Base-by-base conservation (phyloP, 1,140 invertebrate genomes). In the Drosophila tropicalis region DNA sequence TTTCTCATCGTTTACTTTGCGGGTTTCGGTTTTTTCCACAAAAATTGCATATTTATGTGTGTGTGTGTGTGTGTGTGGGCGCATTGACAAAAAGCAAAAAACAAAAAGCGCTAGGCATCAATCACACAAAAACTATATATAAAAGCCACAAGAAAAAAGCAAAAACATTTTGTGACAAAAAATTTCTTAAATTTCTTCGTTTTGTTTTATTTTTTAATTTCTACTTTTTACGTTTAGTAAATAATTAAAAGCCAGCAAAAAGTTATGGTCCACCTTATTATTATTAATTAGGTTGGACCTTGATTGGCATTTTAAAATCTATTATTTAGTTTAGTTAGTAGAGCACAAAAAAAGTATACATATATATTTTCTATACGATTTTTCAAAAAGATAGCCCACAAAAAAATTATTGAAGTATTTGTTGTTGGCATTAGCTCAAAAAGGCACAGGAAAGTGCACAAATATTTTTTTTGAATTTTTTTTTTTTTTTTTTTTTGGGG, bases 121-220 rank as follows among this genome's bases (percentile, higher is more conserved):
- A 39, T 39, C 36, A 39, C 3, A 75, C 71, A 65, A 72, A 72
- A 25, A n/a, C n/a, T n/a, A n/a, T n/a, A n/a, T 3, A 29, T 29
- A 29, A 5, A 85, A 84, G 81, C 83, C 70, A 75, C 79, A 79
- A 86, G 82, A 79, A 82, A 86, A 86, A 76, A 56, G 78, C 36
- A 69, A 74, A 76, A 76, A 76, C 63, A 64, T 41, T 39, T 68
- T 77, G 74, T 66, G 61, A 64, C 74, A 78, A 76, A 76, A 69
- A 64, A 39, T 60, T 64, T 58, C 5, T 29, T 60, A 69, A 69
- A n/a, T n/a, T 63, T 66, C 66, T 62, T 70, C 54, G 58, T 54
- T 81, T 65, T 25, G 5, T 0, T 25, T 25, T 25, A 1, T 0
- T 5, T 29, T 29, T 29, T 29, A 3, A 2, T 25, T 62, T 47